Evolutionary conservation across 2,113 vertebrate genomes (phyloP).

Genomic region (Tragelaphus imberbis): DNA sequence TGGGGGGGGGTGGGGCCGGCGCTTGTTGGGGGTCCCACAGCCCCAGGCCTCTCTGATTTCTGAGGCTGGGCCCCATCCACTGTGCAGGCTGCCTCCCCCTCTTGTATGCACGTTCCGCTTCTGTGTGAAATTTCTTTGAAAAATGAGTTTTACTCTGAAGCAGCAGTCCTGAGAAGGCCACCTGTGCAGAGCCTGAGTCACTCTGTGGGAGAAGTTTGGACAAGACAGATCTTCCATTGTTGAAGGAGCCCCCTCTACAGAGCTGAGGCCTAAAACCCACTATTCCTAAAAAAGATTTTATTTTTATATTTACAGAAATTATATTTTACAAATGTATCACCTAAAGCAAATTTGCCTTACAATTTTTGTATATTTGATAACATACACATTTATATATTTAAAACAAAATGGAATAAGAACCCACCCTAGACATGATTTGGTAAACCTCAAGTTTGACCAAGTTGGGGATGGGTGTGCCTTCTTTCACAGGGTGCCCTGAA

Average conservation of each 20-base stretch:
- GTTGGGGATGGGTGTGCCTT: background rate
- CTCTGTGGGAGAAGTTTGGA: background rate
- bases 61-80: background rate
- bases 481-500: background rate
- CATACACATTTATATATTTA: background rate
- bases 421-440: background rate
- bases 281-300: background rate
- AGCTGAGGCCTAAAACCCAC: background rate
- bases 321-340: background rate
- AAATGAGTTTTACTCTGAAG: background rate
- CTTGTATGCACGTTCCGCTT: background rate
- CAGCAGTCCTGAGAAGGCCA: background rate
- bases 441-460: background rate
- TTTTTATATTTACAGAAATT: background rate
- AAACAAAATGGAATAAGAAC: background rate
- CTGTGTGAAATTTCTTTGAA: background rate
- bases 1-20: accelerated
- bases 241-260: background rate
- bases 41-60: background rate
- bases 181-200: background rate
- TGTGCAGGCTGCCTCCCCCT: background rate
- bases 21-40: background rate
- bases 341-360: background rate
- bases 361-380: background rate
- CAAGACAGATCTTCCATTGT: background rate